Evolutionary conservation across 2,888 invertebrate species (phyloP), one percentile per base, ranked within the genome.

Genomic region (Pharmacophagus antenor): DNA sequence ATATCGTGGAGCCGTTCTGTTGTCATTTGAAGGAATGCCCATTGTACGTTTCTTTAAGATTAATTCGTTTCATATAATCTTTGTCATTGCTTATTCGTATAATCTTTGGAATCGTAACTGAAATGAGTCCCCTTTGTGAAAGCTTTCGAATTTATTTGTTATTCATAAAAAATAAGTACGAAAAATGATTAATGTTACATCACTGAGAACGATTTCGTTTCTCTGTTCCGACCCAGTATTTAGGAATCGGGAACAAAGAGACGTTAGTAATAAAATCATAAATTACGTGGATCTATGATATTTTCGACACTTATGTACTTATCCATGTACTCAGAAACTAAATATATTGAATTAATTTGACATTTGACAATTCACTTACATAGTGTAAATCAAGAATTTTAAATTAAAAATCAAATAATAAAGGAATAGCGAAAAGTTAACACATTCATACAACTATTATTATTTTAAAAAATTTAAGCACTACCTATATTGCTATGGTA

Each of bases 1-100:
- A 42, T 78, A 78, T 70, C 44, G 48, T 47, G 65, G 59, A 55
- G 56, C 20, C 6, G 27, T 31, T 62, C 62, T 56, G 58, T 62
- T 56, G 47, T 61, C 59, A 56, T 58, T 61, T 56, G 51, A 64
- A 63, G 62, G n/a, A 67, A 56, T 60, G 58, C 27, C 46, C 59
- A 65, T 65, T 69, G 63, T 67, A 64, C 59, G 63, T 54, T 62
- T 56, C 56, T 50, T 50, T 62, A 55, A 55, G 46, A 54, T 54
- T 46, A 50, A 50, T 50, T 47, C 47, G 55, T 55, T 55, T 47
- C 47, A 20, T 27, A 8, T 27, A 46, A 44, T 46, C 31, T 27
- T 47, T 47, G 27, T 47, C 21, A 6, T 22, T 23, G 55, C 18
- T 55, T n/a, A 27, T n/a, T n/a, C n/a, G n/a, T n/a, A n/a, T n/a